A percentile compares a stretch with the other conserved stretches of the same genome.
Conservation (phyloP, 2,113 vertebrate genomes). For the Trichechus manatus region DNA sequence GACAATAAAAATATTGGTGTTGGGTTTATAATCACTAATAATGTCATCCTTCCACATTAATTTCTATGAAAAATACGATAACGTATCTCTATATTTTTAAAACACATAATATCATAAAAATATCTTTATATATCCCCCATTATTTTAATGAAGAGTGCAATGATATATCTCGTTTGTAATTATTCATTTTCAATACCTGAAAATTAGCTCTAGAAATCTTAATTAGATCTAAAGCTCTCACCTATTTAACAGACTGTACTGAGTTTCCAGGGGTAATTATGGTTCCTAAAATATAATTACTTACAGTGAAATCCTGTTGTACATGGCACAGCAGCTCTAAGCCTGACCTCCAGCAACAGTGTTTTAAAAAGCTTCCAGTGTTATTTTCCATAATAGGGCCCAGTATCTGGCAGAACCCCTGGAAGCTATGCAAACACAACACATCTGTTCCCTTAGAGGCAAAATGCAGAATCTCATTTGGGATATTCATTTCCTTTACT, state of each 20-base stretch:
- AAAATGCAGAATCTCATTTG: conserved; percentile 55
- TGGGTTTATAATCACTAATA: conserved; percentile 28
- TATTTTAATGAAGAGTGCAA: conserved; percentile 48
- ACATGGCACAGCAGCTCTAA: neutral
- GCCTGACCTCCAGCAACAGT: conserved; percentile 52
- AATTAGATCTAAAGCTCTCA: conserved; percentile 65
- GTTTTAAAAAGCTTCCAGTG: conserved; percentile 61
- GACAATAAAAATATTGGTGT: conserved; percentile 62
- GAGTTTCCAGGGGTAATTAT: conserved; percentile 68
- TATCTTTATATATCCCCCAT: conserved; percentile 28
- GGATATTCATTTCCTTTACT: conserved; percentile 60
- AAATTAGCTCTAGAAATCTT: conserved; percentile 72
- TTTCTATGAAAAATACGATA: conserved; percentile 75
- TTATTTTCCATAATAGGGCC: conserved; percentile 74
- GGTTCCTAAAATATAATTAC: conserved; percentile 67
- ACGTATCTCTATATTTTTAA: conserved; percentile 77
- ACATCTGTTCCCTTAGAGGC: conserved; percentile 76
- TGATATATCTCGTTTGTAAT: conserved; percentile 68
- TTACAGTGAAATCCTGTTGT: conserved; percentile 52
- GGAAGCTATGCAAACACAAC: conserved; percentile 70
- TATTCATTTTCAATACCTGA: conserved; percentile 75
- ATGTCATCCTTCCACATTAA: conserved; percentile 37
- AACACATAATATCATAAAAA: conserved; percentile 58
- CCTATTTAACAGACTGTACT: conserved; percentile 72
- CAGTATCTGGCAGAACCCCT: conserved; percentile 69